Evolutionary conservation across 2,888 invertebrate species (phyloP).

Genomic region (Cylloceria caligata): DNA sequence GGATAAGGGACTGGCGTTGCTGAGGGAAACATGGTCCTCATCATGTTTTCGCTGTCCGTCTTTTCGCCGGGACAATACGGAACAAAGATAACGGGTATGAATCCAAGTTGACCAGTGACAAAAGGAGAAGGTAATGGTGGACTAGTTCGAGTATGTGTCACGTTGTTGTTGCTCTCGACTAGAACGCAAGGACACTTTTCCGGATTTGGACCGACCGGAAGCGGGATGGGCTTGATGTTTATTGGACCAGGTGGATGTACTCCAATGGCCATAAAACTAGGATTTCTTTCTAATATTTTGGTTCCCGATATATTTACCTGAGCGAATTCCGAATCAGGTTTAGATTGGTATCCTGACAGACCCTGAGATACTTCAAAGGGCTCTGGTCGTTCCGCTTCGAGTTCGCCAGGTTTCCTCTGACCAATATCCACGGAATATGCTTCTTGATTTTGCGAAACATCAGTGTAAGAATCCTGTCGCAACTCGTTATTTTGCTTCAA

Average conservation of each 20-base stretch:
- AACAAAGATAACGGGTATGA: slow-evolving; percentile 90
- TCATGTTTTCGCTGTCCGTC: slow-evolving; percentile 79
- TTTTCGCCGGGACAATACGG: slow-evolving; percentile 88
- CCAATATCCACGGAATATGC: slow-evolving; percentile 12
- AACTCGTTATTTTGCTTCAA: slow-evolving; percentile 5
- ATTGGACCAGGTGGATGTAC: slow-evolving; percentile 85
- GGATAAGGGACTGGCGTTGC: slow-evolving; percentile 88
- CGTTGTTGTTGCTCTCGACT: slow-evolving; percentile 84
- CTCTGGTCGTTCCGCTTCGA: slow-evolving; percentile 30
- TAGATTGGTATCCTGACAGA: slow-evolving; percentile 12
- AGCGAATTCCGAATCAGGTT: slow-evolving; percentile 67
- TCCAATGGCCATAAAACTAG: slow-evolving; percentile 81
- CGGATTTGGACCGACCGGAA: slow-evolving; percentile 88
- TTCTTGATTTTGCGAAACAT: slow-evolving; percentile 15
- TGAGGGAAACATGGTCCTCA: slow-evolving; percentile 87
- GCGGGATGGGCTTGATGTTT: slow-evolving; percentile 86
- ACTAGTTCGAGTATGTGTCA: slow-evolving; percentile 72
- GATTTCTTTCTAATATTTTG: slow-evolving; percentile 75
- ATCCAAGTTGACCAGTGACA: slow-evolving; percentile 85
- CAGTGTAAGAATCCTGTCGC: background rate
- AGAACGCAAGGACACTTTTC: slow-evolving; percentile 88
- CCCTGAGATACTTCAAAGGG: slow-evolving; percentile 19
- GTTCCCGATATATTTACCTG: slow-evolving; percentile 70
- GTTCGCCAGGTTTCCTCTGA: background rate
- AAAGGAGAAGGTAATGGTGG: slow-evolving; percentile 71